phyloP scores from a whole-genome alignment of 2,113 vertebrate genomes.

The Otus sunia region DNA sequence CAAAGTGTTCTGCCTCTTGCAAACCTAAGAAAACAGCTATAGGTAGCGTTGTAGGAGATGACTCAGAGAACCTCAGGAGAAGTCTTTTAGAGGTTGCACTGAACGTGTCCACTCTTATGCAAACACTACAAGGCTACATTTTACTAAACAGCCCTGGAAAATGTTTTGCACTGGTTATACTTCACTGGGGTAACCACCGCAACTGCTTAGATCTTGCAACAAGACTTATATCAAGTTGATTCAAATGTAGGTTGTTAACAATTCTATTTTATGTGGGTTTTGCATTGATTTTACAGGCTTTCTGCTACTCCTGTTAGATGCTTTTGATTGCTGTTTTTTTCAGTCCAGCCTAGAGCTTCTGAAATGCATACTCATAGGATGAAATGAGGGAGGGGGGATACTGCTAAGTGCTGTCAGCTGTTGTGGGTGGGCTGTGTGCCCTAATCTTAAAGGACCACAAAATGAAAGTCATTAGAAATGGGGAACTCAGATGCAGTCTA shows the following conservation, averaged over 20 bases:
- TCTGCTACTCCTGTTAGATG: background rate
- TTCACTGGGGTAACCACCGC: background rate
- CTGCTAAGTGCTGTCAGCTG: background rate
- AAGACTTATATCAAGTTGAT: background rate
- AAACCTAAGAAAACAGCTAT: background rate
- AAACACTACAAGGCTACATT: background rate
- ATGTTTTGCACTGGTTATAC: background rate
- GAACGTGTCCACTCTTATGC: rapidly evolving
- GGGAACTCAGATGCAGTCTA: background rate
- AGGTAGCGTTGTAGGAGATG: background rate
- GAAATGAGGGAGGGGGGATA: background rate
- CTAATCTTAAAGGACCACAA: background rate
- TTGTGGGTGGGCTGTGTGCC: background rate
- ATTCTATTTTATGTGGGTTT: background rate
- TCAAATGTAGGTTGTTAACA: background rate
- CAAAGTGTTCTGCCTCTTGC: background rate
- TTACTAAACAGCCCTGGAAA: background rate
- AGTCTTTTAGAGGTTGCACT: background rate
- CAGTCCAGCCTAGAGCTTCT: background rate
- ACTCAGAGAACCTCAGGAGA: background rate
- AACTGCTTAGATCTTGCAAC: background rate
- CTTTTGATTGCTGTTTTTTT: background rate
- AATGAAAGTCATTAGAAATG: background rate
- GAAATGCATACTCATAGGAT: background rate
- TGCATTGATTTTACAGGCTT: background rate